phyloP scores from a whole-genome alignment of 2,888 invertebrate species.

The Hirtodrosophila alboralis region DNA sequence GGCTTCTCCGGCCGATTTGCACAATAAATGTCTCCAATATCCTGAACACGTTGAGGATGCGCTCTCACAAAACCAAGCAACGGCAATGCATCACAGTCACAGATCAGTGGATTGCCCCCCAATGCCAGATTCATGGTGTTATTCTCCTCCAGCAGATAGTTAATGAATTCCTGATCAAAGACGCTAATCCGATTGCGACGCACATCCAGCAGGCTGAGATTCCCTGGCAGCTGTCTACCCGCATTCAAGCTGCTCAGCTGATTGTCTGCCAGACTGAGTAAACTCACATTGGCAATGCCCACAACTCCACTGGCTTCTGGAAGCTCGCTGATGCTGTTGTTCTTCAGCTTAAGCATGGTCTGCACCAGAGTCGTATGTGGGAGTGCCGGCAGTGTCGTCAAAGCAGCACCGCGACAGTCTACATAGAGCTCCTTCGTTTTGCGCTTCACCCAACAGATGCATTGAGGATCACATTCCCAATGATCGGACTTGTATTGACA shows the following conservation, averaged over 20 bases:
- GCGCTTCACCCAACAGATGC: slow-evolving; percentile 85
- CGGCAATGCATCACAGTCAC: slow-evolving; percentile 87
- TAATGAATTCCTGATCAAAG: slow-evolving; percentile 83
- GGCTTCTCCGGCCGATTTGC: slow-evolving; percentile 42
- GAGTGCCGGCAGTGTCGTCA: slow-evolving; percentile 83
- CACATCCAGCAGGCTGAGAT: slow-evolving; percentile 85
- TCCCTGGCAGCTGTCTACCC: slow-evolving; percentile 82
- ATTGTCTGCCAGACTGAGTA: slow-evolving; percentile 85
- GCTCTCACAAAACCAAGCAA: slow-evolving; percentile 86
- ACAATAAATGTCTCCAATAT: slow-evolving; percentile 68
- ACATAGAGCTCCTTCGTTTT: slow-evolving; percentile 81
- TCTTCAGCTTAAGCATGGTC: slow-evolving; percentile 83
- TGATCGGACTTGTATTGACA: slow-evolving; percentile 85
- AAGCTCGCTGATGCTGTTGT: slow-evolving; percentile 81
- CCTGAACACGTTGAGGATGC: slow-evolving; percentile 74
- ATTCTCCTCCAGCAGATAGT: slow-evolving; percentile 82
- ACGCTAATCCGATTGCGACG: slow-evolving; percentile 85
- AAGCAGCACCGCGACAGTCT: slow-evolving; percentile 85
- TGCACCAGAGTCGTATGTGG: slow-evolving; percentile 61
- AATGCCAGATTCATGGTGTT: slow-evolving; percentile 85
- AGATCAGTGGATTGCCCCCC: slow-evolving; percentile 87
- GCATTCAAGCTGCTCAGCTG: slow-evolving; percentile 78
- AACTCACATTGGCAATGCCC: slow-evolving; percentile 84
- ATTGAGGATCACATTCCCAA: slow-evolving; percentile 84
- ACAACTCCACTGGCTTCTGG: slow-evolving; percentile 66